phyloP scores from a whole-genome alignment of 2,888 invertebrate species.

The Eumerus sabulonum region DNA sequence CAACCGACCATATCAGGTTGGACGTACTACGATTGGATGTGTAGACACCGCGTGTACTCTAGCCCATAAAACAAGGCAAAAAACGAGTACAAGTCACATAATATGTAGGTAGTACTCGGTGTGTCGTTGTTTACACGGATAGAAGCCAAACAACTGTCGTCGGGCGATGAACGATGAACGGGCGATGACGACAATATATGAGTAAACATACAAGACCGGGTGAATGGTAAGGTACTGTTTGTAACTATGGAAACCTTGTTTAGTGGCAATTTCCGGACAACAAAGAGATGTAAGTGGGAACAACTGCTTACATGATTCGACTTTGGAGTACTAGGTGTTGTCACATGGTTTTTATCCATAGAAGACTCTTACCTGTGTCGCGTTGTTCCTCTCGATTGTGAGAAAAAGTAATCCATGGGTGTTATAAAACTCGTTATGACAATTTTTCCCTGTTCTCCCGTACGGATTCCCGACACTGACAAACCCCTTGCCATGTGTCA shows the following conservation, averaged over 20 bases:
- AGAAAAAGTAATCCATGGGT: too few species aligned
- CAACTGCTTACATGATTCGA: slow-evolving; percentile 44
- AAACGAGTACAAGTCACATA: background rate
- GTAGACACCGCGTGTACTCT: slow-evolving; percentile 34
- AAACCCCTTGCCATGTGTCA: too few species aligned
- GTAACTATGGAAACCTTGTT: slow-evolving; percentile 39
- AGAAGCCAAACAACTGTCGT: slow-evolving; percentile 55
- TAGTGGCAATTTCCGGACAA: slow-evolving; percentile 56
- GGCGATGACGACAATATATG: slow-evolving; percentile 5
- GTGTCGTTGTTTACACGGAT: slow-evolving; percentile 39
- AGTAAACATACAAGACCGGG: slow-evolving; percentile 1
- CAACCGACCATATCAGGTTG: slow-evolving; percentile 49
- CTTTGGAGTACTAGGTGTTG: slow-evolving; percentile 28
- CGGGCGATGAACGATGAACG: slow-evolving; percentile 23
- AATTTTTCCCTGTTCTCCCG: slow-evolving; percentile 35
- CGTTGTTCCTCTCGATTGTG: background rate
- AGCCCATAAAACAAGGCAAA: slow-evolving; percentile 27
- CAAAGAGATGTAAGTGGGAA: slow-evolving; percentile 30
- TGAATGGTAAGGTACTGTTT: too few species aligned
- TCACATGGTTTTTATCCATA: slow-evolving; percentile 40
- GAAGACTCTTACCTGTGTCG: slow-evolving; percentile 36
- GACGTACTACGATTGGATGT: slow-evolving; percentile 40
- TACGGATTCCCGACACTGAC: too few species aligned
- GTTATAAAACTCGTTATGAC: slow-evolving; percentile 9
- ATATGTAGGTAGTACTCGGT: too few species aligned